Base-by-base conservation (phyloP, 1,140 invertebrate genomes). In the Galleria mellonella region DNA sequence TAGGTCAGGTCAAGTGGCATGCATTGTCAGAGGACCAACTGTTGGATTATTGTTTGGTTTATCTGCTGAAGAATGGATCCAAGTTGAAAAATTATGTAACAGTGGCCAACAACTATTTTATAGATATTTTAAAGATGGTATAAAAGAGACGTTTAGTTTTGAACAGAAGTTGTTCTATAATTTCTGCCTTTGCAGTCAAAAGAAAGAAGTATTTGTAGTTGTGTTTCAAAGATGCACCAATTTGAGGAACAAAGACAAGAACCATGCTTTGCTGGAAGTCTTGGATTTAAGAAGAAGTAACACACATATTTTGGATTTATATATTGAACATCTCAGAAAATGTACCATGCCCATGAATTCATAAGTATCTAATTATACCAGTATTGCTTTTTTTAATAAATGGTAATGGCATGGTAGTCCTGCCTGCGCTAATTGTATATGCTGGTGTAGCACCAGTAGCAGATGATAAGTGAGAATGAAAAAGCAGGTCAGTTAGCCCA, bases 151-250 rank as follows among this genome's bases (percentile, higher is more conserved):
- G 43, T 83, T 72, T 50, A 64, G 48, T 29, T 68, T 46, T 47
- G 78, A 82, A 49, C 70, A 85, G 53, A 78, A 75, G 44, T 43
- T 82, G 11, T 83, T 85, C 68, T 85, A 83, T 50, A 72, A 78
- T 49, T 83, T 83, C 55, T 85, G 82, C 55, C 15, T 60, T 9
- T 68, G 33, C 37, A 75, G 66, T 49, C 72, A 82, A 54, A 73
- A 47, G 28, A 52, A 62, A 41, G 55, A 79, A 49, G 38, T 72
- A 32, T 47, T 83, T 14, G 40, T 73, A 28, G 71, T 60, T 27
- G 50, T 72, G 30, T 85, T 72, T 51, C 43, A 42, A n/a, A 71
- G 72, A 50, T 51, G 59, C 46, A 15, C 55, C 33, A 85, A 83
- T 54, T 64, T 53, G 13, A 74, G 78, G 47, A 74, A 66, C 37